phyloP scores from a whole-genome alignment of 2,113 vertebrate species.

The Ictidomys tridecemlineatus region DNA sequence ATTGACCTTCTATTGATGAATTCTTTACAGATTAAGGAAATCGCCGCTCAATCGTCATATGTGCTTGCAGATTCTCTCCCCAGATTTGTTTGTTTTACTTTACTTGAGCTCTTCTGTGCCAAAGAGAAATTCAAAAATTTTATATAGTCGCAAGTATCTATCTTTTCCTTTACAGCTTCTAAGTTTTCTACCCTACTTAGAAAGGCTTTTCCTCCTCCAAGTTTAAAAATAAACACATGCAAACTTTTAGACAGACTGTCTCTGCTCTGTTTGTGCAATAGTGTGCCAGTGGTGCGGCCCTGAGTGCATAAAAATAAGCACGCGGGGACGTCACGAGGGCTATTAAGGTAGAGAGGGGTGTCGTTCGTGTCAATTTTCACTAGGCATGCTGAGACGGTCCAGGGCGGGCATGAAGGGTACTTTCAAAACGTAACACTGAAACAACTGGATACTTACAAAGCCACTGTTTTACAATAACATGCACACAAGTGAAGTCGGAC shows the following conservation, averaged over 20 bases:
- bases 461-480: neutral
- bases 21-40: neutral
- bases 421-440: neutral
- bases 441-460: neutral
- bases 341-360: neutral
- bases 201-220: constrained; percentile 20
- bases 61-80: neutral
- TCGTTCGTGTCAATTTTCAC: neutral
- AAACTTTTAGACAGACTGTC: constrained; percentile 36
- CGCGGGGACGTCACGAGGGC: neutral
- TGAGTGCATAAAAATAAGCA: neutral
- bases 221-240: constrained; percentile 60
- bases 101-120: constrained; percentile 6
- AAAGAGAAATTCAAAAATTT: constrained; percentile 11
- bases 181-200: constrained; percentile 7
- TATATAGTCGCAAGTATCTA: neutral
- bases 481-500: neutral
- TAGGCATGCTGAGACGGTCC: neutral
- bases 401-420: too few species aligned
- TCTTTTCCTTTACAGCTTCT: constrained; percentile 47
- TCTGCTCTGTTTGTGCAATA: neutral
- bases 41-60: neutral
- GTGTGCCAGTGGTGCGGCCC: neutral
- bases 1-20: neutral
- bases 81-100: constrained; percentile 42